These are phyloP conservation scores for Spinibarbus caldwelli DNA, from an alignment of 2,797 vertebrate species.

Conservation along the genomic window DNA sequence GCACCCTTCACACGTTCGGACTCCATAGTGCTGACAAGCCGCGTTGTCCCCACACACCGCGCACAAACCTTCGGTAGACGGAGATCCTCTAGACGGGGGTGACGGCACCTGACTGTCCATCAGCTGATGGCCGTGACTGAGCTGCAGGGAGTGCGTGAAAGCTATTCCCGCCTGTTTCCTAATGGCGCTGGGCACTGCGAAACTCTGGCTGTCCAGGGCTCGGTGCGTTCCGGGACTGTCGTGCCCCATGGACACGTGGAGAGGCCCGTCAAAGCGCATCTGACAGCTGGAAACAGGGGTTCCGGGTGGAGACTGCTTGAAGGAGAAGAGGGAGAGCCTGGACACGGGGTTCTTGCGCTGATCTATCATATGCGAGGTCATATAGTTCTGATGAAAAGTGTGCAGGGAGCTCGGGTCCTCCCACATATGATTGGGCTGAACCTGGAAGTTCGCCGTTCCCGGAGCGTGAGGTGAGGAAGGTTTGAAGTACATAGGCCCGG, in stretches of 20 bases:
- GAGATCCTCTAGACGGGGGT: slow-evolving; percentile 93
- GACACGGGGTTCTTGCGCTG: slow-evolving; percentile 96
- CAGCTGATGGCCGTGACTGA: slow-evolving; percentile 92
- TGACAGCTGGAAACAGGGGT: slow-evolving; percentile 97
- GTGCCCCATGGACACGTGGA: slow-evolving; percentile 93
- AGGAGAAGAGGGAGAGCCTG: slow-evolving; percentile 96
- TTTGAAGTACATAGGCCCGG: slow-evolving; percentile 97
- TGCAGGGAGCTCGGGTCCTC: slow-evolving; percentile 97
- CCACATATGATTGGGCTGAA: slow-evolving; percentile 94
- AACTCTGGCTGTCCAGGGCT: slow-evolving; percentile 90
- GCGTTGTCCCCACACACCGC: slow-evolving; percentile 99
- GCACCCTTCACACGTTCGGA: slow-evolving; percentile 97
- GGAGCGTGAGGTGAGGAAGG: slow-evolving; percentile 89
- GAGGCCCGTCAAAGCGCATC: slow-evolving; percentile 97
- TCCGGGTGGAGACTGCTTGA: slow-evolving; percentile 97
- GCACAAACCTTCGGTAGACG: slow-evolving; percentile 96
- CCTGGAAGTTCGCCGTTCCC: slow-evolving; percentile 90
- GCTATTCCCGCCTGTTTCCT: slow-evolving; percentile 92
- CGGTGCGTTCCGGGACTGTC: slow-evolving; percentile 89
- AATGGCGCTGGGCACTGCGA: slow-evolving; percentile 90
- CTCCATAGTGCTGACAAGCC: slow-evolving; percentile 96
- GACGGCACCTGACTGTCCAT: slow-evolving; percentile 95
- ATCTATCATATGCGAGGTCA: slow-evolving; percentile 94
- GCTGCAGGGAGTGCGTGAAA: slow-evolving; percentile 92
- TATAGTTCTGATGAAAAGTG: slow-evolving; percentile 98